A percentile compares a stretch with the other conserved stretches of the same genome.
These are phyloP conservation scores for Prionace glauca DNA, from an alignment of 2,797 vertebrate species.

Conservation along the genomic window DNA sequence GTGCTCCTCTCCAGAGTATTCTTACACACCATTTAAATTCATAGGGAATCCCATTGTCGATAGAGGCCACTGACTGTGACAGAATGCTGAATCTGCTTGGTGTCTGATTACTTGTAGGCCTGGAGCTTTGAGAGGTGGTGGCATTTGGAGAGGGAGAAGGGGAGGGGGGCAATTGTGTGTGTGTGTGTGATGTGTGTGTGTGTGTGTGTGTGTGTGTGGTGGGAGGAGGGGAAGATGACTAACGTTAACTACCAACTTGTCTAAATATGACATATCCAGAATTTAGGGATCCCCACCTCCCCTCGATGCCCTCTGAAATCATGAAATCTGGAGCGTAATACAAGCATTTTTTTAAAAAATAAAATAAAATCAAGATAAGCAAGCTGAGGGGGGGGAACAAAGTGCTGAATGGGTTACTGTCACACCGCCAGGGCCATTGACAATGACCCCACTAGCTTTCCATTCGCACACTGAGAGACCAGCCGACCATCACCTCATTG, in stretches of 20 bases:
- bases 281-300: neutral
- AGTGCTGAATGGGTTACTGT: slow-evolving; percentile 12
- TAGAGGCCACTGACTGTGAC: neutral
- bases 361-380: neutral
- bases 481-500: slow-evolving; percentile 93
- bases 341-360: neutral
- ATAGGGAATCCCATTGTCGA: neutral
- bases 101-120: neutral
- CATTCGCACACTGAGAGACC: slow-evolving; percentile 97
- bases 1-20: neutral
- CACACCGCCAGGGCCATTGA: neutral
- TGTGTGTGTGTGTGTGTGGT: too few relatives aligned
- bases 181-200: too few relatives aligned
- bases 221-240: too few relatives aligned
- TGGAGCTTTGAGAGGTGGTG: neutral
- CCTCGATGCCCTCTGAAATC: neutral
- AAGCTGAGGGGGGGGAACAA: too few relatives aligned
- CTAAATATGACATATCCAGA: too few relatives aligned
- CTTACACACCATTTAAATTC: slow-evolving; percentile 47
- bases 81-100: neutral
- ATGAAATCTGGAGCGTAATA: neutral
- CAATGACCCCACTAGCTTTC: slow-evolving; percentile 64
- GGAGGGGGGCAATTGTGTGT: too few relatives aligned
- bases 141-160: neutral
- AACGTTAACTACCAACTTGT: too few relatives aligned